These are phyloP conservation scores for Avahi laniger DNA, from an alignment of 2,797 vertebrate genomes.

Conservation along the genomic window DNA sequence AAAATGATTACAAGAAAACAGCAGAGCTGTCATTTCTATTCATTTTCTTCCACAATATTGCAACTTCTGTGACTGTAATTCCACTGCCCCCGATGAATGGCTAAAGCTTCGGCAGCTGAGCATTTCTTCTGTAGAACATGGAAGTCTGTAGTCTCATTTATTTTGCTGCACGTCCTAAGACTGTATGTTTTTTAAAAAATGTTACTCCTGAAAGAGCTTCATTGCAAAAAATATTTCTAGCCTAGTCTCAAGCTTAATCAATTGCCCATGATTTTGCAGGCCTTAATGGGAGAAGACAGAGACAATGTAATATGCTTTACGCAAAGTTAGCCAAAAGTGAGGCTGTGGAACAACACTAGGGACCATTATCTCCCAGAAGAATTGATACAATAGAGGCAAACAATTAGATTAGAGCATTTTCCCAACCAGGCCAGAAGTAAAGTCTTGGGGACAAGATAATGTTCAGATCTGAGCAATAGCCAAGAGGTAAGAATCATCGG, in stretches of 20 bases:
- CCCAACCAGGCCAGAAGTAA: slow-evolving; percentile 42
- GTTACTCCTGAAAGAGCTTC: slow-evolving; percentile 5
- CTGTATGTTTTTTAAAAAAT: slow-evolving; percentile 3
- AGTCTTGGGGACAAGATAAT: slow-evolving; percentile 41
- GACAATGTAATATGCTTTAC: neutral
- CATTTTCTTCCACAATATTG: slow-evolving; percentile 40
- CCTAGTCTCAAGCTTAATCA: slow-evolving; percentile 19
- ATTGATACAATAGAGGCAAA: neutral
- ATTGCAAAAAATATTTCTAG: slow-evolving; percentile 65
- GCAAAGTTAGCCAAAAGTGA: slow-evolving; percentile 50
- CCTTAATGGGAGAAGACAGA: slow-evolving; percentile 43
- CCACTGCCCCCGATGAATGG: neutral
- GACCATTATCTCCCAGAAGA: slow-evolving; percentile 31
- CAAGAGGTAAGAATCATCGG: neutral
- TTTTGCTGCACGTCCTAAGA: slow-evolving; percentile 7
- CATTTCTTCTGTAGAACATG: neutral
- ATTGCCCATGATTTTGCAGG: slow-evolving; percentile 12
- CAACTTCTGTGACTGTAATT: slow-evolving; percentile 11
- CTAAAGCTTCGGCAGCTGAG: neutral
- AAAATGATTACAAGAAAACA: slow-evolving; percentile 7
- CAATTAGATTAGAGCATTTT: slow-evolving; percentile 11
- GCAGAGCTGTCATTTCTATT: slow-evolving; percentile 14
- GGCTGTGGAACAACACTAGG: neutral
- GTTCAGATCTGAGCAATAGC: slow-evolving; percentile 36
- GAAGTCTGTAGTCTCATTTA: slow-evolving; percentile 44